Evolutionary conservation across 2,113 vertebrate species (phyloP).

Genomic region (Stigmatopora nigra): DNA sequence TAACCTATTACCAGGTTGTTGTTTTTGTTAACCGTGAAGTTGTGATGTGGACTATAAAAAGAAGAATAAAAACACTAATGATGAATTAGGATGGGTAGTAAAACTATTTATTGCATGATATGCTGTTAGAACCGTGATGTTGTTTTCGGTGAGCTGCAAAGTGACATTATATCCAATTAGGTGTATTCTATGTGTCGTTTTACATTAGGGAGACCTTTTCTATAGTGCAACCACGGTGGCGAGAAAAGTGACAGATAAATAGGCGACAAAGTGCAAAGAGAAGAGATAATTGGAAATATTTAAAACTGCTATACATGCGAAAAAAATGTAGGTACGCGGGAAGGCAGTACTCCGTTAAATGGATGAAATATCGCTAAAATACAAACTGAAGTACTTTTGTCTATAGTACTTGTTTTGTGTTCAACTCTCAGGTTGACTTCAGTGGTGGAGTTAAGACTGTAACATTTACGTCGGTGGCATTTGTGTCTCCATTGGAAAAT

Average conservation of each 20-base stretch:
- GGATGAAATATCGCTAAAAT: neutral
- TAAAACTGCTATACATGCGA: neutral
- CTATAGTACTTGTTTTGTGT: neutral
- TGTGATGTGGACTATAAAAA: too few relatives aligned
- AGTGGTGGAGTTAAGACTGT: neutral
- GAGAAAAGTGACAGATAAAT: neutral
- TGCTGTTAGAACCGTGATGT: neutral
- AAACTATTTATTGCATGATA: neutral
- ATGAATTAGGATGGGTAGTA: too few relatives aligned
- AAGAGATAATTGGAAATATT: slow-evolving; percentile 2
- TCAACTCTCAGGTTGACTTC: neutral
- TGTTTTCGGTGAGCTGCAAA: slow-evolving; percentile 39
- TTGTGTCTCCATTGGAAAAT: neutral
- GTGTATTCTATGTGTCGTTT: slow-evolving; percentile 63
- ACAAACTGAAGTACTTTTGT: neutral
- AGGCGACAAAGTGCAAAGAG: neutral
- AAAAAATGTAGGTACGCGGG: neutral
- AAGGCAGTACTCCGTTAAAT: neutral
- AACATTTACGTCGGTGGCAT: neutral
- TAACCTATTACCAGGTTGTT: too few relatives aligned
- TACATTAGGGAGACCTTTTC: slow-evolving; percentile 38
- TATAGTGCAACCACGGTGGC: slow-evolving; percentile 10
- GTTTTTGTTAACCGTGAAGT: too few relatives aligned
- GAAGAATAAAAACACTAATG: too few relatives aligned
- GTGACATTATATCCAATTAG: slow-evolving; percentile 52